These are phyloP conservation scores for Anthopleura xanthogrammica DNA, from an alignment of 92 coral and sea anemone species.

Conservation along the genomic window DNA sequence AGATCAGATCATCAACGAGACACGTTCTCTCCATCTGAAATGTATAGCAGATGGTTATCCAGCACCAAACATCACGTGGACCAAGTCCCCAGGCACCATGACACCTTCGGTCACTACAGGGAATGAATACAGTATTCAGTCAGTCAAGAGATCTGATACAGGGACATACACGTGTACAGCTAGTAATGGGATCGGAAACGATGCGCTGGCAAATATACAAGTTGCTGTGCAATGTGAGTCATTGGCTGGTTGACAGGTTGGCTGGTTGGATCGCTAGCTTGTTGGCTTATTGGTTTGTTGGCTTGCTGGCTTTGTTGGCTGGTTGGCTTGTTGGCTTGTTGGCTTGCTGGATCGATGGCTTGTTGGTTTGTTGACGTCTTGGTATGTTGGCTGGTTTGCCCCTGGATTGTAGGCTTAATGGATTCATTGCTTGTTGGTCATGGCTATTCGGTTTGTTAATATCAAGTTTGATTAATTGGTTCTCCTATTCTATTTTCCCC, in stretches of 20 bases:
- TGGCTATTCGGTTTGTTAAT: too few relatives aligned
- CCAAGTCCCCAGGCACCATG: neutral
- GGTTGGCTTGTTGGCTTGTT: neutral
- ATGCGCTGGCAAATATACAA: neutral
- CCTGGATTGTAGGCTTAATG: neutral
- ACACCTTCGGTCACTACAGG: neutral
- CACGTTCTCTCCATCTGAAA: neutral
- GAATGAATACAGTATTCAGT: neutral
- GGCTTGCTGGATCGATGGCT: neutral
- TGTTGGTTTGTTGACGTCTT: neutral
- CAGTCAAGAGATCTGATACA: neutral
- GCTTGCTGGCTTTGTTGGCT: neutral
- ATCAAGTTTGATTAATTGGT: neutral
- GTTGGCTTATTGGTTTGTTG: neutral
- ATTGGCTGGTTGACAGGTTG: neutral
- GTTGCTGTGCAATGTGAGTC: constrained; percentile 9
- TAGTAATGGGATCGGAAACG: constrained; percentile 11
- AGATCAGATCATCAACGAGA: neutral
- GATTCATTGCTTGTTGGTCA: too few relatives aligned
- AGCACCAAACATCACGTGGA: constrained; percentile 15
- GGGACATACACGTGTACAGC: constrained; percentile 10
- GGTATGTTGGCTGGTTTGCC: neutral
- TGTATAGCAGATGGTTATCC: constrained; percentile 15
- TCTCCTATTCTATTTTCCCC: neutral
- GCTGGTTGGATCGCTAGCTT: neutral